phyloP scores from a whole-genome alignment of 2,113 vertebrate species.

The Tetrao urogallus region DNA sequence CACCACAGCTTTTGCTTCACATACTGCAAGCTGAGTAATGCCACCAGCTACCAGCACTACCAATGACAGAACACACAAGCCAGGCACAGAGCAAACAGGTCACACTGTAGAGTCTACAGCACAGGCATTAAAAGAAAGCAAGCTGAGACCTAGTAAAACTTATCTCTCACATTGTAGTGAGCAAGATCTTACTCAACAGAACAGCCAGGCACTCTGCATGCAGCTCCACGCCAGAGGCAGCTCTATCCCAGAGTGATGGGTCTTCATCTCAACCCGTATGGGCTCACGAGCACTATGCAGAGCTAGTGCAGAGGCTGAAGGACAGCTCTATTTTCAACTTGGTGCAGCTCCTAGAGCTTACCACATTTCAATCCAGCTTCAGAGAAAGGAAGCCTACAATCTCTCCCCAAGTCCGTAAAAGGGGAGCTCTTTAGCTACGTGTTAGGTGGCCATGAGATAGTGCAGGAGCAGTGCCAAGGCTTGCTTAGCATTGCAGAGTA shows the following conservation, averaged over 20 bases:
- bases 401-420: background rate
- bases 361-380: background rate
- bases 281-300: background rate
- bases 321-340: background rate
- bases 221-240: background rate
- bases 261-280: background rate
- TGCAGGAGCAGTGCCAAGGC: rapidly evolving
- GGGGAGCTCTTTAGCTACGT: background rate
- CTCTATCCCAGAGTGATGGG: background rate
- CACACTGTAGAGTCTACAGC: background rate
- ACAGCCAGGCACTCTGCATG: background rate
- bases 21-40: background rate
- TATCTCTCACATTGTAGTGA: background rate
- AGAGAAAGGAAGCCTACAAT: background rate
- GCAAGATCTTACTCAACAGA: background rate
- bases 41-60: background rate
- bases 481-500: background rate
- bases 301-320: rapidly evolving
- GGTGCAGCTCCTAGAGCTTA: background rate
- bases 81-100: background rate
- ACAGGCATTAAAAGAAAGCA: background rate
- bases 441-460: background rate
- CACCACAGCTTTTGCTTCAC: rapidly evolving
- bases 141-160: background rate
- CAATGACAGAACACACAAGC: background rate